Conservation (phyloP, 1,140 invertebrate species). For the Pygmarrhopalites habei region DNA sequence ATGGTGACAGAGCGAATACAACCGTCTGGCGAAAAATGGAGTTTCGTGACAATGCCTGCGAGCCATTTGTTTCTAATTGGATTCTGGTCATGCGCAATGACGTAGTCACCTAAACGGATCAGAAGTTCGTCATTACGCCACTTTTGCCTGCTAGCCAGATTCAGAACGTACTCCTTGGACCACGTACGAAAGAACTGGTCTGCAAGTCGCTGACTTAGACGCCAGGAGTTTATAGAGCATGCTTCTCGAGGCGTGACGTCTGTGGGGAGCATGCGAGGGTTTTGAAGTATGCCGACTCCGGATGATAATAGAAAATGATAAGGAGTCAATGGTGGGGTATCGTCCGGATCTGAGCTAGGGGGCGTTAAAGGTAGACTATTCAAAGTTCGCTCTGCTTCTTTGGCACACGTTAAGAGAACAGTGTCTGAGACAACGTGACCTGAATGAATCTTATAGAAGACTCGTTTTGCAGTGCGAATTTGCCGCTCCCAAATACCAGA, state of each 20-base stretch:
- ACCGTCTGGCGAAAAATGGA: too few relatives aligned
- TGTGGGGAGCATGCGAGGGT: too few relatives aligned
- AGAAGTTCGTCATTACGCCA: background rate
- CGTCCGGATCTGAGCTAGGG: background rate
- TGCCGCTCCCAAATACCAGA: too few relatives aligned
- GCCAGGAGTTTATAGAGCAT: too few relatives aligned
- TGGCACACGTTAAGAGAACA: too few relatives aligned
- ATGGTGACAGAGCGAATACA: too few relatives aligned
- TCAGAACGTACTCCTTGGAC: background rate
- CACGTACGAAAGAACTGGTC: background rate
- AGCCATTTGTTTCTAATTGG: conserved; percentile 23
- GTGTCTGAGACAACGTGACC: too few relatives aligned
- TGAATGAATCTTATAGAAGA: too few relatives aligned
- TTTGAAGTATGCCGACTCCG: too few relatives aligned
- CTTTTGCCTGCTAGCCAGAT: background rate
- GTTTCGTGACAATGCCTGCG: conserved; percentile 3
- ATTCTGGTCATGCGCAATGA: conserved; percentile 22
- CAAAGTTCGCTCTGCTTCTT: background rate
- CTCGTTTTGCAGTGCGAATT: too few relatives aligned
- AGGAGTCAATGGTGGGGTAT: conserved; percentile 2
- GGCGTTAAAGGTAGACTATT: conserved; percentile 2
- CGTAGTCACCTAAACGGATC: conserved; percentile 4
- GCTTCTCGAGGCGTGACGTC: too few relatives aligned
- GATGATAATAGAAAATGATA: background rate
- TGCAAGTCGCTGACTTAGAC: background rate